Evolutionary conservation across 2,888 invertebrate species (phyloP).

Genomic region (Iselma pallidipennis): DNA sequence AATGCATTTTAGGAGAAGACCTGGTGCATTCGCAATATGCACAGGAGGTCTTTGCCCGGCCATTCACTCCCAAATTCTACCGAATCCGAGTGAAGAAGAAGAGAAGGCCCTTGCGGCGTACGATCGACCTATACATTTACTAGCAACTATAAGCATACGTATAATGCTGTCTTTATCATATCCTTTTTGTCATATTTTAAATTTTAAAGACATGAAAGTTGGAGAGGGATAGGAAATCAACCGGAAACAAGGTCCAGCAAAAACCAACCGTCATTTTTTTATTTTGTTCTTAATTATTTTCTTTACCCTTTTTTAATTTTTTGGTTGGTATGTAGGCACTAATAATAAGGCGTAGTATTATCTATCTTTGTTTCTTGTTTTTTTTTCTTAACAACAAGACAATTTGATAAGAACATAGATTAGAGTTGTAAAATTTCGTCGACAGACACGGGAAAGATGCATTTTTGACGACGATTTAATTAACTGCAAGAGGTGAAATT

Average conservation of each 20-base stretch:
- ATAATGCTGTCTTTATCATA: not conserved
- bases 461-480: not conserved
- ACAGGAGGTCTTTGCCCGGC: slow-evolving; percentile 52
- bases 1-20: slow-evolving; percentile 34
- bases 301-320: no score
- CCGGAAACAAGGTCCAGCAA: slow-evolving; percentile 39
- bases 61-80: slow-evolving; percentile 51
- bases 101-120: slow-evolving; percentile 38
- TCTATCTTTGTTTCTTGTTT: no score
- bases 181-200: not conserved
- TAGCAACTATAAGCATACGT: slow-evolving; percentile 1
- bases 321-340: no score
- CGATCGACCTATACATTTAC: slow-evolving; percentile 17
- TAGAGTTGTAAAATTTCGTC: slow-evolving; percentile 1
- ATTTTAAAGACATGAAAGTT: not conserved
- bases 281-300: no score
- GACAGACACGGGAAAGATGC: not conserved
- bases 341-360: no score
- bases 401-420: no score
- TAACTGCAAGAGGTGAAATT: not conserved
- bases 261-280: slow-evolving; percentile 25
- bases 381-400: no score
- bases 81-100: slow-evolving; percentile 3
- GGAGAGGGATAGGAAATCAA: slow-evolving; percentile 28
- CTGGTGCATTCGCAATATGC: slow-evolving; percentile 33